Conservation (phyloP, 2,113 vertebrate genomes). For the Strix uralensis region DNA sequence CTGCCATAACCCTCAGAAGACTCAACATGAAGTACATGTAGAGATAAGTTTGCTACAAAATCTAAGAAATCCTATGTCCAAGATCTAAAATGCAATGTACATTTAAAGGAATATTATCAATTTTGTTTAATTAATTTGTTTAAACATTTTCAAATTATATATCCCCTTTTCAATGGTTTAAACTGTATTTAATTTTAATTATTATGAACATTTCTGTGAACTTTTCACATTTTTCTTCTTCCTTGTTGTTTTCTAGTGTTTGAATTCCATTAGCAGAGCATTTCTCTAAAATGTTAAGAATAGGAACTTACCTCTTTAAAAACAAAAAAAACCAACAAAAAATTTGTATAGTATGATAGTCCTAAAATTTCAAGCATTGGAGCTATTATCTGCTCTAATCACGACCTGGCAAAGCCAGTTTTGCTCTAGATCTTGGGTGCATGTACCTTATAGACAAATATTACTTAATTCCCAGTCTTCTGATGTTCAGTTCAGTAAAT, state of each 20-base stretch:
- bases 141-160: neutral
- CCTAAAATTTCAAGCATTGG: neutral
- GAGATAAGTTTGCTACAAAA: neutral
- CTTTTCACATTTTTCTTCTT: neutral
- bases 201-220: neutral
- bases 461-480: neutral
- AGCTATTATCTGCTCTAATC: neutral
- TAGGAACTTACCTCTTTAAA: neutral
- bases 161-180: neutral
- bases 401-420: neutral
- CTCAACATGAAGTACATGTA: neutral
- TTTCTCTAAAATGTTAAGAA: neutral
- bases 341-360: neutral
- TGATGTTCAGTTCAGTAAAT: neutral
- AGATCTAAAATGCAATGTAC: neutral
- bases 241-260: neutral
- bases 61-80: neutral
- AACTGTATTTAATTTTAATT: neutral
- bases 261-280: neutral
- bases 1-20: neutral
- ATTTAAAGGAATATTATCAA: neutral
- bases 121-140: neutral
- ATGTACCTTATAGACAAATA: neutral
- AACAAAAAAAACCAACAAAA: neutral
- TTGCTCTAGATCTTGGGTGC: neutral